phyloP scores from a whole-genome alignment of 2,888 invertebrate species.

The Hedya salicella region DNA sequence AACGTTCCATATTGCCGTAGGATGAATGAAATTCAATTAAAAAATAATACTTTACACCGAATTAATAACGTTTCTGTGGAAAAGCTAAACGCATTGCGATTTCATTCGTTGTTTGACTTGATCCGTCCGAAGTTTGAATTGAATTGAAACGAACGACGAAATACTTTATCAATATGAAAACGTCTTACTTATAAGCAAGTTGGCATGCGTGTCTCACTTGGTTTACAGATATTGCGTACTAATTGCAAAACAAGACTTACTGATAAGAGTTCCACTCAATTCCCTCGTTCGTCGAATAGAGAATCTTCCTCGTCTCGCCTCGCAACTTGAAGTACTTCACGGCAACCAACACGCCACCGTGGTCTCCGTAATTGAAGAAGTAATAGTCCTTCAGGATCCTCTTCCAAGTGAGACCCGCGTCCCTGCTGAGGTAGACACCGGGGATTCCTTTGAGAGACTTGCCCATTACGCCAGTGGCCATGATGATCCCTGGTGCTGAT shows the following conservation, averaged over 20 bases:
- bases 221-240: no score
- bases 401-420: conserved; percentile 93
- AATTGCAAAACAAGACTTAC: conserved; percentile 59
- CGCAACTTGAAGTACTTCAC: conserved; percentile 91
- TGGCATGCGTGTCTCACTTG: no score
- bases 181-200: no score
- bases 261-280: conserved; percentile 90
- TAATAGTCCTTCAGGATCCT: conserved; percentile 92
- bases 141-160: no score
- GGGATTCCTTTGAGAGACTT: conserved; percentile 91
- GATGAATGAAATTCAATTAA: no score
- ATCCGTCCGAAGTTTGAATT: no score
- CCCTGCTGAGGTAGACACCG: conserved; percentile 91
- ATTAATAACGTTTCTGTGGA: no score
- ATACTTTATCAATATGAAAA: no score
- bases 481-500: conserved; percentile 94
- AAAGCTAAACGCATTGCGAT: no score
- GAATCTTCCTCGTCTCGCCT: conserved; percentile 91
- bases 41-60: no score
- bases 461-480: conserved; percentile 94
- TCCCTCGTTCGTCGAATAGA: conserved; percentile 95
- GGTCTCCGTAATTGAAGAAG: conserved; percentile 95
- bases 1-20: no score
- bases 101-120: no score
- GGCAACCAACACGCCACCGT: conserved; percentile 94